These are phyloP conservation scores for Dipodomys ordii DNA, from an alignment of 2,113 vertebrate species.

Conservation along the genomic window DNA sequence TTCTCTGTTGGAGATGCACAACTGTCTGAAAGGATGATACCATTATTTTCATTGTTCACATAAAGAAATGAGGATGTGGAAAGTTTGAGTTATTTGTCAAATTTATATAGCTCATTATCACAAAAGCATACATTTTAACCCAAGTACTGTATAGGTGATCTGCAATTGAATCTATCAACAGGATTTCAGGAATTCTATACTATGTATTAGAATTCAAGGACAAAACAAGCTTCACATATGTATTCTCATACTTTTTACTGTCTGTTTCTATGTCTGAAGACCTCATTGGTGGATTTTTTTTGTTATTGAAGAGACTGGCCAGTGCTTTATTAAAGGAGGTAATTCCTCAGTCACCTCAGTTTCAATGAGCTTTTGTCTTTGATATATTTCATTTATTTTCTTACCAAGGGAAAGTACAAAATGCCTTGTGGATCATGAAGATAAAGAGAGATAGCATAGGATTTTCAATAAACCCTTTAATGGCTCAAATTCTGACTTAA, in stretches of 20 bases:
- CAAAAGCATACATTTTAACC: not conserved
- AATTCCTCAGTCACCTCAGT: not conserved
- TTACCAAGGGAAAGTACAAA: not conserved
- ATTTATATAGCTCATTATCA: not conserved
- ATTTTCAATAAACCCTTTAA: not conserved
- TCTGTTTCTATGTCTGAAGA: not conserved
- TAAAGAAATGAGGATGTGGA: not conserved
- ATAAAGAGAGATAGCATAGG: not conserved
- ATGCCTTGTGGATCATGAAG: constrained; percentile 26
- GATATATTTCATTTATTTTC: not conserved
- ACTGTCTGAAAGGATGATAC: not conserved
- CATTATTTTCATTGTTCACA: not conserved
- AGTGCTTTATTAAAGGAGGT: not conserved
- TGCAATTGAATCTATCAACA: not conserved
- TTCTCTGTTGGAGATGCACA: not conserved
- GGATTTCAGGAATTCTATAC: not conserved
- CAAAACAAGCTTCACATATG: rapidly evolving
- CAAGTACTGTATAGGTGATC: not conserved
- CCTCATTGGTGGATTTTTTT: not conserved
- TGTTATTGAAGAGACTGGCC: not conserved
- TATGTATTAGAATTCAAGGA: constrained; percentile 6
- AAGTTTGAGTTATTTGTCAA: not conserved
- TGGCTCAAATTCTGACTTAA: not conserved
- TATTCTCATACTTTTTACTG: not conserved
- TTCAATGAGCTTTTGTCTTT: not conserved